Base-by-base conservation (phyloP, 2,113 vertebrate species). In the Zonotrichia leucophrys region DNA sequence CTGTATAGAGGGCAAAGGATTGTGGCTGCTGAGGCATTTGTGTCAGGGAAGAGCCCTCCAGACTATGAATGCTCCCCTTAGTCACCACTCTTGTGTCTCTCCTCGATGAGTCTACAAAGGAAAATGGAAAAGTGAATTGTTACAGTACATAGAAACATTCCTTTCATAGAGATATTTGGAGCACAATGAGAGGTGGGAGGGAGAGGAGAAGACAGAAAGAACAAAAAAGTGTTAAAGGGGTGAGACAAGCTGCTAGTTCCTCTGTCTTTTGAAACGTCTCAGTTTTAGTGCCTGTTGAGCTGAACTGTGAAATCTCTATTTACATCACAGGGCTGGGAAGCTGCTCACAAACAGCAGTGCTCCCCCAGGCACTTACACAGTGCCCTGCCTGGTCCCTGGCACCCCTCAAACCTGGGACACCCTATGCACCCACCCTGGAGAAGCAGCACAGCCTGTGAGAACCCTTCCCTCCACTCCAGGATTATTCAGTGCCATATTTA, bases 381-480 rank as follows among this genome's bases (percentile, higher is more conserved):
- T 7, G 39, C 63, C 53, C 63, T 66, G 81, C 37, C 72, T 28
- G 59, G 39, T 27, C 67, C 20, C 53, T 39, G 24, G 42, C 50
- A 15, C 44, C 28, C 75, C 66, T 19, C 76, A 60, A 24, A 63
- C 15, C 25, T 19, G 18, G 16, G 7, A 15, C 10, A 12, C n/a
- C 3, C 63, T 1, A 0, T 2, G 27, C 30, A 67, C 15, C n/a
- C 28, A 3, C 46, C 35, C 37, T 2, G 19, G 37, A 70, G n/a
- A 39, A 42, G 55, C 18, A 50, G 73, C 47, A 27, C 8, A 68
- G 39, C 89, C n/a, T 5, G 7, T 19, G 20, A 49, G 47, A 67
- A 5, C 60, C 52, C 35, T 74, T 37, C 81, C 70, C 79, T 53
- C 50, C 39, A 10, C 42, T 27, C 7, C 35, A 10, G 31, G 22